Evolutionary conservation across 1,140 invertebrate species (phyloP), one percentile per base, ranked within the genome.

Genomic region (Helicoverpa armigera): DNA sequence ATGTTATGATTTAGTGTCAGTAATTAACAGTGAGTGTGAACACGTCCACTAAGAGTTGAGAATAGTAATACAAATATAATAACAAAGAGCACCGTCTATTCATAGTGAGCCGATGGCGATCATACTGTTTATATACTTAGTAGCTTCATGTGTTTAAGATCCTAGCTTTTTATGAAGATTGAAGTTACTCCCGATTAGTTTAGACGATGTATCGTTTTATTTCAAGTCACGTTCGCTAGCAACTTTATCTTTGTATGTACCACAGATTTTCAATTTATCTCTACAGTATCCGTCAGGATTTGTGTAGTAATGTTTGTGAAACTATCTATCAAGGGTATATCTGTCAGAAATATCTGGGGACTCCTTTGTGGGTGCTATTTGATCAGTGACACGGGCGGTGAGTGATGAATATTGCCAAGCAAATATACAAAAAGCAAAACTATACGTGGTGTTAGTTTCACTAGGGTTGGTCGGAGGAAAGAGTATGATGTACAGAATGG

Each of bases 391-490:
- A 91, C 89, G 89, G 88, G 86, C 89, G 80, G 92, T 95, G 94
- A 95, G 90, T 92, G 94, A 95, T 95, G 92, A 94, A 95, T 95
- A 94, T 95, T 94, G 94, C 91, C 88, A 91, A 82, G 90, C 91
- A 95, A 95, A 95, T 95, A 94, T 94, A 94, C 91, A 94, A 90
- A 93, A 94, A 93, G 92, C 93, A 92, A 92, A 95, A 95, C 93
- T 94, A 94, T 93, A 86, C 67, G 87, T 80, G 92, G 93, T 94
- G 87, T 95, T 87, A 89, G 90, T 95, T 94, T 92, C 93, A 95
- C 90, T 91, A 82, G 91, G 92, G 92, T 93, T 87, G 87, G 88
- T 67, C 53, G 29, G 87, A 86, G 84, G 82, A 81, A 82, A 81
- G 85, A 85, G 80, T 85, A 86, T 51, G 61, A 56, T 87, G 79